Evolutionary conservation across 2,888 invertebrate genomes (phyloP).

Genomic region (Nephrocerus scutellatus): DNA sequence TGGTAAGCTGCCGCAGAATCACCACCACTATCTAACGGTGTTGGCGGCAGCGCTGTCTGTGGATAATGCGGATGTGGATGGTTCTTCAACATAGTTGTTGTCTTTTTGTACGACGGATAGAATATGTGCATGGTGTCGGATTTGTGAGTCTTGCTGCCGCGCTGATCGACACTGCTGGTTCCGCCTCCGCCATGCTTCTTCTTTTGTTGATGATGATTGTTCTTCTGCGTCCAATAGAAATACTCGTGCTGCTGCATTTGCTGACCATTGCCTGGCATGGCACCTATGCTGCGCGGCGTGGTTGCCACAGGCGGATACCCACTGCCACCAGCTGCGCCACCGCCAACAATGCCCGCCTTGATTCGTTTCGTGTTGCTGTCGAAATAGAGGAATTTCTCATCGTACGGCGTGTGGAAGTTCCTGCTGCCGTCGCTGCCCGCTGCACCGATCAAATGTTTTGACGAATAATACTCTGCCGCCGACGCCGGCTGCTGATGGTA

Average conservation of each 20-base stretch:
- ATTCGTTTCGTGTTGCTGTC: constrained; percentile 21
- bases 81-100: constrained; percentile 27
- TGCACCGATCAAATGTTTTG: constrained; percentile 8
- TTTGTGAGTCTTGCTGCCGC: constrained; percentile 41
- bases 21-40: constrained; percentile 41
- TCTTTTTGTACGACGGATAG: constrained; percentile 44
- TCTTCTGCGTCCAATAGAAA: constrained; percentile 45
- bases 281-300: not conserved
- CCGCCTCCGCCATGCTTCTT: constrained; percentile 35
- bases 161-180: too few relatives aligned
- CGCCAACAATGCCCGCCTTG: too few relatives aligned
- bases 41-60: constrained; percentile 32
- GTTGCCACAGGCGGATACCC: not conserved
- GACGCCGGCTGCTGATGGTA: constrained; percentile 21
- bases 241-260: constrained; percentile 40
- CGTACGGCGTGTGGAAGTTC: constrained; percentile 18
- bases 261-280: not conserved
- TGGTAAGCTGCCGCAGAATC: constrained; percentile 32
- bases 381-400: constrained; percentile 20
- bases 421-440: too few relatives aligned
- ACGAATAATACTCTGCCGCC: not conserved
- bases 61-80: constrained; percentile 23
- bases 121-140: constrained; percentile 39
- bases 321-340: constrained; percentile 1
- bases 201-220: constrained; percentile 37